These are phyloP conservation scores for Paramuricea clavata DNA, from an alignment of 92 coral and sea anemone genomes.

Conservation along the genomic window DNA sequence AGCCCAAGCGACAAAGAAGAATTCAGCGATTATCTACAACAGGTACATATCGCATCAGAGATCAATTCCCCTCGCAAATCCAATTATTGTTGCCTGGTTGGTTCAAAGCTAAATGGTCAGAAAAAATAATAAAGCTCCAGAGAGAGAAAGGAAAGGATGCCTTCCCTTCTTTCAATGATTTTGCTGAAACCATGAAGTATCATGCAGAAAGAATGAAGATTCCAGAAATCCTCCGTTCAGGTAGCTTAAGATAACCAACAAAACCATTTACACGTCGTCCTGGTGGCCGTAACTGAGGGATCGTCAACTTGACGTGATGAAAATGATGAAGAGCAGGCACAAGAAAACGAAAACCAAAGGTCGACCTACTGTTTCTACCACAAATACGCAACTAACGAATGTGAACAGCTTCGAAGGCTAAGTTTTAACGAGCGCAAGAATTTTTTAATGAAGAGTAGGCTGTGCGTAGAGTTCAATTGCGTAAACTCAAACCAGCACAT, in stretches of 20 bases:
- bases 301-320: too few relatives aligned
- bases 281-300: too few relatives aligned
- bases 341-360: too few relatives aligned
- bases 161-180: slow-evolving; percentile 65
- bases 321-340: background rate
- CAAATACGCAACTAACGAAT: slow-evolving; percentile 54
- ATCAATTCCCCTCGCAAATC: background rate
- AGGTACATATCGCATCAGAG: background rate
- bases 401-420: slow-evolving; percentile 65
- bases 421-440: slow-evolving; percentile 67
- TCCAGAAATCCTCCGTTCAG: slow-evolving; percentile 46
- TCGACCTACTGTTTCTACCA: slow-evolving; percentile 67
- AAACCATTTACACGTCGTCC: background rate
- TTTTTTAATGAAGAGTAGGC: slow-evolving; percentile 69
- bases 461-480: slow-evolving; percentile 71
- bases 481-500: slow-evolving; percentile 54
- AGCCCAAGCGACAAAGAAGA: slow-evolving; percentile 63
- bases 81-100: background rate
- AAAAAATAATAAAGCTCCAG: slow-evolving; percentile 62
- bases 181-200: slow-evolving; percentile 39
- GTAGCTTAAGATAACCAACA: too few relatives aligned
- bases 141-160: slow-evolving; percentile 56
- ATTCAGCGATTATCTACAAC: slow-evolving; percentile 72
- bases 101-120: slow-evolving; percentile 57
- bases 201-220: slow-evolving; percentile 73